These are phyloP conservation scores for Phylloscopus whistleri DNA, from an alignment of 2,113 vertebrate species.

Conservation along the genomic window DNA sequence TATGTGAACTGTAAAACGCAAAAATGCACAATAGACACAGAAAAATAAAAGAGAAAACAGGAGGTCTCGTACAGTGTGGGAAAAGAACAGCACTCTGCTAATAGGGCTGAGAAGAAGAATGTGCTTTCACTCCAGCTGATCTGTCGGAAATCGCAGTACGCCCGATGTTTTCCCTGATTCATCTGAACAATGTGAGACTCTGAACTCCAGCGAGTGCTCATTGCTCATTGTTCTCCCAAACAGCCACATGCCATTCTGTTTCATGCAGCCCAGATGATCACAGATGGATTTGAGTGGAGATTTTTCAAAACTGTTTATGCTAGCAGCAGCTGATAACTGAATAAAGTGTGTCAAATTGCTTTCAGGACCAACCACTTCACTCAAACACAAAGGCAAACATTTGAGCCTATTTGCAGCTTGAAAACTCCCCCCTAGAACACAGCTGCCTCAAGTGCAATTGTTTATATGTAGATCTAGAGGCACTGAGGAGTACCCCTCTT, in stretches of 20 bases:
- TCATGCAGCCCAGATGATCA: neutral
- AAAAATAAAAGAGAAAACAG: neutral
- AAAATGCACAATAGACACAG: neutral
- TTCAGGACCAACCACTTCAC: slow-evolving; percentile 10
- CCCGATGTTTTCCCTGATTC: slow-evolving; percentile 60
- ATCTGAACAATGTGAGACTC: slow-evolving; percentile 44
- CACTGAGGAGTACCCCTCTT: neutral
- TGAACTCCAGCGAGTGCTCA: slow-evolving; percentile 42
- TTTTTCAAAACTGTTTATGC: slow-evolving; percentile 39
- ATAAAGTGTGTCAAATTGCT: slow-evolving; percentile 37
- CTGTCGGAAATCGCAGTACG: slow-evolving; percentile 46
- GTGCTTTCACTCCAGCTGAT: slow-evolving; percentile 28
- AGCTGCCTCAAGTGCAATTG: slow-evolving; percentile 2
- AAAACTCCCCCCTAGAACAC: neutral
- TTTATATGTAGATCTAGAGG: neutral
- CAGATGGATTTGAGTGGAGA: slow-evolving; percentile 10
- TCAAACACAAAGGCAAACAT: slow-evolving; percentile 7
- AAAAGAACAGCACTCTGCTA: slow-evolving; percentile 18
- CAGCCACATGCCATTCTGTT: neutral
- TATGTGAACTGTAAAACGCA: neutral
- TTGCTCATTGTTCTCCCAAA: slow-evolving; percentile 50
- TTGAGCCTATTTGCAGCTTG: slow-evolving; percentile 15
- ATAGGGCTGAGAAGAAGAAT: slow-evolving; percentile 20
- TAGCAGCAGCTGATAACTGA: slow-evolving; percentile 37
- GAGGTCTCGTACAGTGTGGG: neutral